Evolutionary conservation across 2,113 vertebrate species (phyloP).

Genomic region (Mugil cephalus): DNA sequence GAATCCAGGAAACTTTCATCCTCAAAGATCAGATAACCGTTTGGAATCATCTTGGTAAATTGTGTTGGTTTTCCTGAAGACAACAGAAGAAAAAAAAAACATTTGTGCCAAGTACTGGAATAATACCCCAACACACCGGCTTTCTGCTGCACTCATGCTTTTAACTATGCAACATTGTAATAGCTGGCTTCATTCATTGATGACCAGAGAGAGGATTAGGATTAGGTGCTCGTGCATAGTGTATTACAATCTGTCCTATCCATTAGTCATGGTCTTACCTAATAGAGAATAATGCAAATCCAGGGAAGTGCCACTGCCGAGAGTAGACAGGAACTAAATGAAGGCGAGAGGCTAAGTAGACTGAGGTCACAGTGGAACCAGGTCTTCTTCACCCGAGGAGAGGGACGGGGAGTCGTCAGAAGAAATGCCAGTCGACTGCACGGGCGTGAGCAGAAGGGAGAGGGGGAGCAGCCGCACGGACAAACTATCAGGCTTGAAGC

Average conservation of each 20-base stretch:
- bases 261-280: slow-evolving; percentile 85
- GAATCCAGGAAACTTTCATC: slow-evolving; percentile 98
- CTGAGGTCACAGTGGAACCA: slow-evolving; percentile 60
- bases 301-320: slow-evolving; percentile 54
- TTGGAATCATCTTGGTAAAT: slow-evolving; percentile 93
- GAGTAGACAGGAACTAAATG: slow-evolving; percentile 70
- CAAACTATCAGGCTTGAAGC: slow-evolving; percentile 97
- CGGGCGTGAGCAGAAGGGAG: slow-evolving; percentile 71
- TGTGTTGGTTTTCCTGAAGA: slow-evolving; percentile 57
- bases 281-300: slow-evolving; percentile 78
- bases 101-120: not conserved
- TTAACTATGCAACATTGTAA: slow-evolving; percentile 21
- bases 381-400: slow-evolving; percentile 77
- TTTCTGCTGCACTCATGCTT: not conserved
- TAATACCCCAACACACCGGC: not conserved
- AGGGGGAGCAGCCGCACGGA: slow-evolving; percentile 83
- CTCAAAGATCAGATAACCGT: slow-evolving; percentile 98
- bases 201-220: slow-evolving; percentile 52
- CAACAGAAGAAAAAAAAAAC: not conserved
- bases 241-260: slow-evolving; percentile 52
- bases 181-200: slow-evolving; percentile 40
- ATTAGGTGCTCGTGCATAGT: slow-evolving; percentile 52
- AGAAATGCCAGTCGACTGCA: slow-evolving; percentile 82
- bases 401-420: slow-evolving; percentile 70
- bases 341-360: slow-evolving; percentile 73